Conservation (phyloP, 2,888 invertebrate genomes). For the Sceliomorpha sp. region DNA sequence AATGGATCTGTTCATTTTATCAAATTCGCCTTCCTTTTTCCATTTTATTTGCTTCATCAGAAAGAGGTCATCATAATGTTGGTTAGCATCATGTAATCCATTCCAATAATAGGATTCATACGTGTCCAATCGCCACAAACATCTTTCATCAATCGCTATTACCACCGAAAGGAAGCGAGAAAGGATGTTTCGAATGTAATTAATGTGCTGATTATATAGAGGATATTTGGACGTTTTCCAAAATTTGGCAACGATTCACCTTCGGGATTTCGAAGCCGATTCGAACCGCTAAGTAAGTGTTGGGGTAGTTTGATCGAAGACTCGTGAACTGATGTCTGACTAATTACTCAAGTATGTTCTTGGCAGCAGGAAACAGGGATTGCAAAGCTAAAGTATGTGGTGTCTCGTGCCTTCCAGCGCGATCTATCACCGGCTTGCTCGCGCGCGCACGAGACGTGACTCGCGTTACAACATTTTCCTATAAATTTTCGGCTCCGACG, state of each 20-base stretch:
- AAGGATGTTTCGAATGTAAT: not conserved
- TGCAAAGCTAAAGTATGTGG: constrained; percentile 43
- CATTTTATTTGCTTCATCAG: too few relatives aligned
- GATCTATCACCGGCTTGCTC: constrained; percentile 60
- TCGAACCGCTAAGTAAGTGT: constrained; percentile 5
- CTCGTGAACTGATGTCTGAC: constrained; percentile 42
- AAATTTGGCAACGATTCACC: constrained; percentile 20
- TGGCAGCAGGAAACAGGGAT: constrained; percentile 41
- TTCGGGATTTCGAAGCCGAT: not conserved
- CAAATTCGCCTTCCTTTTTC: too few relatives aligned
- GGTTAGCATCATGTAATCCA: too few relatives aligned
- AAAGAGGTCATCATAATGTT: too few relatives aligned
- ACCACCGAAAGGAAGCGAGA: too few relatives aligned
- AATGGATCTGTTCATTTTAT: too few relatives aligned
- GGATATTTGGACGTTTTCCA: not conserved
- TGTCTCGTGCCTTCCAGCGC: constrained; percentile 49
- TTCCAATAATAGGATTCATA: too few relatives aligned
- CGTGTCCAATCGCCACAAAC: too few relatives aligned
- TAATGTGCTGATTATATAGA: not conserved
- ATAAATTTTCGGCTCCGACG: constrained; percentile 34
- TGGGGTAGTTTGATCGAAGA: constrained; percentile 47
- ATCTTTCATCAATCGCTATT: too few relatives aligned
- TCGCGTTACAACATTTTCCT: constrained; percentile 43
- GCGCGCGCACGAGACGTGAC: constrained; percentile 55
- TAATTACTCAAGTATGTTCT: constrained; percentile 55